These are phyloP conservation scores for Busarellus nigricollis DNA, from an alignment of 2,797 vertebrate species.

Conservation along the genomic window DNA sequence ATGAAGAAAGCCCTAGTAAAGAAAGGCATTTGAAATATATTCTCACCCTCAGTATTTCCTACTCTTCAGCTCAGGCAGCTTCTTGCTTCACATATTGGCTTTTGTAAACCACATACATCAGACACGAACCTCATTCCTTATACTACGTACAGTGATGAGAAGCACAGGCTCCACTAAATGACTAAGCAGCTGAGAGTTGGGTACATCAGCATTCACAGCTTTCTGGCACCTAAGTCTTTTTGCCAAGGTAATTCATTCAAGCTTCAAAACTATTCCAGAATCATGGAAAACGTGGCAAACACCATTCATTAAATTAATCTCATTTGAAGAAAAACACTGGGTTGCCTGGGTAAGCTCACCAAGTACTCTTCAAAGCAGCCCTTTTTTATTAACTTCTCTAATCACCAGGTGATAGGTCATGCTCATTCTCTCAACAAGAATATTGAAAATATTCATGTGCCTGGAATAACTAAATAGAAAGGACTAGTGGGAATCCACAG, in stretches of 20 bases:
- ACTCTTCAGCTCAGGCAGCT: background rate
- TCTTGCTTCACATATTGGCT: background rate
- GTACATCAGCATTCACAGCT: background rate
- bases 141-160: background rate
- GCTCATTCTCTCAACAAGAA: background rate
- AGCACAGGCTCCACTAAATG: background rate
- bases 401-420: background rate
- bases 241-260: background rate
- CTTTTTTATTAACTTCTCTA: background rate
- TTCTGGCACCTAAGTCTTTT: background rate
- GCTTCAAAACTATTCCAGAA: background rate
- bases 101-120: background rate
- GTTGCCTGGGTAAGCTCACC: background rate
- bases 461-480: background rate
- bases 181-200: slow-evolving; percentile 20
- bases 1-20: background rate
- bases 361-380: background rate
- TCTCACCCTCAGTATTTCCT: background rate
- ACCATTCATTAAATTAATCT: background rate
- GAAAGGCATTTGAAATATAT: background rate
- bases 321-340: background rate
- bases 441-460: background rate
- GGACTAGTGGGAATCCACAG: background rate
- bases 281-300: background rate
- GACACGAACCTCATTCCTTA: background rate